Conservation (phyloP, 2,113 vertebrate genomes). For the Mesoclemmys tuberculata region DNA sequence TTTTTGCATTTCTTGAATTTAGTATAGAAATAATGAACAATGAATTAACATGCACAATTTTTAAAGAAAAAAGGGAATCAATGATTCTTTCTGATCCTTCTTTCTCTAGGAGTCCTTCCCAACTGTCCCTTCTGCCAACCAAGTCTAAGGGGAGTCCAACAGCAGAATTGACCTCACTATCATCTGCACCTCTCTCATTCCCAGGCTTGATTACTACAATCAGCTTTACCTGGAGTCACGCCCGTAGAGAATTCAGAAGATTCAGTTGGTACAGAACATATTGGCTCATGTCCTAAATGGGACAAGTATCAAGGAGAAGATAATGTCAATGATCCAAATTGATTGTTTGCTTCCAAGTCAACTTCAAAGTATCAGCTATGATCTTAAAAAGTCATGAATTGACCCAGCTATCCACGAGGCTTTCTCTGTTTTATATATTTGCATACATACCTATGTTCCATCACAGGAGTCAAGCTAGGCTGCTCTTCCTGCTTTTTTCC, state of each 20-base stretch:
- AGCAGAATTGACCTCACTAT: too few relatives aligned
- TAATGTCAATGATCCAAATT: neutral
- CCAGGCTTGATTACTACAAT: neutral
- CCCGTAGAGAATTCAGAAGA: neutral
- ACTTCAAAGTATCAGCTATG: neutral
- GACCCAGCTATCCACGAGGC: neutral
- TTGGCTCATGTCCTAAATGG: accelerated
- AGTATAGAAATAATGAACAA: too few relatives aligned
- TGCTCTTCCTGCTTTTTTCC: neutral
- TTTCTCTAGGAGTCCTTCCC: too few relatives aligned
- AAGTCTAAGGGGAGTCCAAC: neutral
- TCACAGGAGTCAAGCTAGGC: neutral
- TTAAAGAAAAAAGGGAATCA: too few relatives aligned
- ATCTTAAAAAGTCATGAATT: neutral
- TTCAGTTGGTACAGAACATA: neutral
- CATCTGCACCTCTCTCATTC: neutral
- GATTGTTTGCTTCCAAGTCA: neutral
- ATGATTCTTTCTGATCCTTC: too few relatives aligned
- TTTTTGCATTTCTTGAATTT: too few relatives aligned
- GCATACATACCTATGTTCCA: neutral
- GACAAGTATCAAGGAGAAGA: neutral
- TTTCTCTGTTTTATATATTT: neutral
- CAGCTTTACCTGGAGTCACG: neutral
- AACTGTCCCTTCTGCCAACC: too few relatives aligned
- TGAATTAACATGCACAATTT: too few relatives aligned